Evolutionary conservation across 2,797 vertebrate species (phyloP).

Genomic region (Sparidentex hasta): DNA sequence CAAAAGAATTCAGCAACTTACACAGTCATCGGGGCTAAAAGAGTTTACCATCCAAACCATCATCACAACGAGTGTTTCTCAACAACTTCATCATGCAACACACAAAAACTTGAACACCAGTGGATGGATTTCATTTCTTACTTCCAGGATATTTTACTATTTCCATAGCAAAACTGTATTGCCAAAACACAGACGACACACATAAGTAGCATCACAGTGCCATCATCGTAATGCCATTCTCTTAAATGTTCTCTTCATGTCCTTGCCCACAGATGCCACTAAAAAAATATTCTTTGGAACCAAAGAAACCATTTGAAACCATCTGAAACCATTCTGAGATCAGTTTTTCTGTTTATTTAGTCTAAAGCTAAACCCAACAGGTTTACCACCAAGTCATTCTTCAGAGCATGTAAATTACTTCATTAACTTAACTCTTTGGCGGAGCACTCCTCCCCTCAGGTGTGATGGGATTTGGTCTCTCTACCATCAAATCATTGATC

Average conservation of each 20-base stretch:
- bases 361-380: slow-evolving; percentile 8
- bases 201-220: background rate
- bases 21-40: slow-evolving; percentile 55
- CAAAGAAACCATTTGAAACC: slow-evolving; percentile 42
- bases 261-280: slow-evolving; percentile 5
- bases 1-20: slow-evolving; percentile 65
- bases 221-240: slow-evolving; percentile 1
- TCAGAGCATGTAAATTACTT: slow-evolving; percentile 5
- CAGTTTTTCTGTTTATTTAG: slow-evolving; percentile 38
- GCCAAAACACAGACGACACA: background rate
- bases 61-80: slow-evolving; percentile 51
- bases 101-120: slow-evolving; percentile 24
- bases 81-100: slow-evolving; percentile 30
- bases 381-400: slow-evolving; percentile 46
- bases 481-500: slow-evolving; percentile 14
- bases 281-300: slow-evolving; percentile 8
- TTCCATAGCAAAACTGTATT: background rate
- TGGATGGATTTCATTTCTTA: slow-evolving; percentile 26
- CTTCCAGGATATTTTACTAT: background rate
- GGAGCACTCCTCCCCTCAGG: background rate
- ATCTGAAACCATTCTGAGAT: too few relatives aligned
- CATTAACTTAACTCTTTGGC: background rate
- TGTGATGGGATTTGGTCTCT: background rate
- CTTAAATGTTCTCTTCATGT: slow-evolving; percentile 1
- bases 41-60: slow-evolving; percentile 68